Evolutionary conservation across 1,140 invertebrate genomes (phyloP), one percentile per base, ranked within the genome.

Genomic region (Lucilia sericata): DNA sequence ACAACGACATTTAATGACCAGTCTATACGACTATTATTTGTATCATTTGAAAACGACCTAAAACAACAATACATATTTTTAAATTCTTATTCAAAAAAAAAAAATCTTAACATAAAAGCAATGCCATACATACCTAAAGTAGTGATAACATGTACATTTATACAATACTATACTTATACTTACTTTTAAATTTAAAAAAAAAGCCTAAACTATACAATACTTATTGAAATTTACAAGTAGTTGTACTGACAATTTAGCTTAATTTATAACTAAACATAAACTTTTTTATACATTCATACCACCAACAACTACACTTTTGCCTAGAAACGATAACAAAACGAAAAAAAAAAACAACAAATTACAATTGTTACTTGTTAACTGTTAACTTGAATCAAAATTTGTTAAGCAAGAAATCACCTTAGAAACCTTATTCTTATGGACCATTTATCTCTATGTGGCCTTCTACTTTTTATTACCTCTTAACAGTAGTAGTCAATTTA

Each of bases 21-120:
- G 65, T 9, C 83, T 90, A 60, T 90, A 90, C 51, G 89, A 90
- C 83, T 90, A 90, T 85, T 90, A 90, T 86, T 85, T 89, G 82
- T 86, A 88, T 42, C 88, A 89, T 74, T 86, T 85, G 21, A 84
- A 86, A n/a, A 84, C 84, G 81, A 85, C 84, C 25, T 82, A 83
- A 42, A 7, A 0, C 10, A 17, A 14, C n/a, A 49, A 47, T 21
- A 47, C 47, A 51, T 12, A 12, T 14, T n/a, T 60, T 60, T 60
- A 60, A 60, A n/a, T 30, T 30, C 25, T 2, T 30, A 30, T 3
- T 30, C 5, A 60, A 60, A n/a, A 17, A 60, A 60, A n/a, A 60
- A 7, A 60, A 13, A 60, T 13, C 34, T 19, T 13, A 83, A 74
- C 47, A 42, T 74, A 36, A 55, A 25, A 30, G 55, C 82, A 25